Evolutionary conservation across 2,888 invertebrate genomes (phyloP).

Genomic region (Girardia tigrina): DNA sequence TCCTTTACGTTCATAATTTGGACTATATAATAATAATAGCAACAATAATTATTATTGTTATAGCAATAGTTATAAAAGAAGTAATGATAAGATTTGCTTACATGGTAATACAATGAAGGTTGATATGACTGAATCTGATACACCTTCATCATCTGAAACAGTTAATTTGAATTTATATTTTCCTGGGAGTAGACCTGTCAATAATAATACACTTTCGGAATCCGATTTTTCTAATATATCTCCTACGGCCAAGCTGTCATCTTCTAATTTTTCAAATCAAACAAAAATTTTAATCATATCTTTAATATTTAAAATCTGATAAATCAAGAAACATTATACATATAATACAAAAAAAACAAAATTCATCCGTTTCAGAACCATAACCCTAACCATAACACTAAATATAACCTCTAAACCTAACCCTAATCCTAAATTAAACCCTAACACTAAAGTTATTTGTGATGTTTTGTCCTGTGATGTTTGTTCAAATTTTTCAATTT

Average conservation of each 20-base stretch:
- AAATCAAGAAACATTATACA: no score
- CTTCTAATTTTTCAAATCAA: conserved; percentile 54
- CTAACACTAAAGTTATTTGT: no score
- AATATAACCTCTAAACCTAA: no score
- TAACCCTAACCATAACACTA: no score
- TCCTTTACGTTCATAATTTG: no score
- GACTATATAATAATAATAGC: conserved; percentile 17
- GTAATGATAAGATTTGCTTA: conserved; percentile 40
- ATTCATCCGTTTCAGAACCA: no score
- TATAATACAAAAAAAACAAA: no score
- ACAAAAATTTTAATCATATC: no score
- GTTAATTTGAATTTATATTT: conserved; percentile 73
- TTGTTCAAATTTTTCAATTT: no score
- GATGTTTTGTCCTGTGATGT: no score
- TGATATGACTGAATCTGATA: conserved; percentile 66
- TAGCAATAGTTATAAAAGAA: not conserved
- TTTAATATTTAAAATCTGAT: no score
- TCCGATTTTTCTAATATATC: conserved; percentile 65
- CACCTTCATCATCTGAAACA: conserved; percentile 77
- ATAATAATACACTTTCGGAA: conserved; percentile 63
- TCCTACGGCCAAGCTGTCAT: conserved; percentile 59
- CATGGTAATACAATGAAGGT: conserved; percentile 66
- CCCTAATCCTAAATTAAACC: no score
- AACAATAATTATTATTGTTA: not conserved
- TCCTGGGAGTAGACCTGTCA: conserved; percentile 71